phyloP scores from a whole-genome alignment of 2,888 invertebrate species.

The Apodemia hepburni region DNA sequence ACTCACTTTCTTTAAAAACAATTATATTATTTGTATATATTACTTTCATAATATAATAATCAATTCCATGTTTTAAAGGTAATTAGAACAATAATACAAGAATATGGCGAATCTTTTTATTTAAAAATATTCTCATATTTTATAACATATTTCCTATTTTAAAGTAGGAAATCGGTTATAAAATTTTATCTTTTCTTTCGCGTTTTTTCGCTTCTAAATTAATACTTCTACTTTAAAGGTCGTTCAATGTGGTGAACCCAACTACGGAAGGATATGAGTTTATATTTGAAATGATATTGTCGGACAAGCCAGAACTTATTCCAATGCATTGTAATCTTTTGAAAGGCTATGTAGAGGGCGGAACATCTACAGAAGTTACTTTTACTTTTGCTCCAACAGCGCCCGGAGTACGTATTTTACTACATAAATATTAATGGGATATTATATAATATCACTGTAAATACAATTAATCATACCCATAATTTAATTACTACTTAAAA shows the following conservation, averaged over 20 bases:
- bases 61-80: too few species aligned
- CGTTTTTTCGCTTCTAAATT: background rate
- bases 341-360: conserved; percentile 80
- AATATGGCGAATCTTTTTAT: too few species aligned
- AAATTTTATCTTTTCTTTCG: too few species aligned
- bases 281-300: conserved; percentile 76
- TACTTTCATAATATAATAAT: too few species aligned
- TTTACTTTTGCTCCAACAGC: conserved; percentile 83
- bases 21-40: too few species aligned
- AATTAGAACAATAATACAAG: too few species aligned
- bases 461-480: background rate
- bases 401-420: conserved; percentile 63
- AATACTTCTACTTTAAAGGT: conserved; percentile 48
- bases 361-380: conserved; percentile 78
- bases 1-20: too few species aligned
- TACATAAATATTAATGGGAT: background rate
- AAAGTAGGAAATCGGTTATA: too few species aligned
- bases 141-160: too few species aligned
- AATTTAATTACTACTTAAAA: too few species aligned
- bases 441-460: background rate
- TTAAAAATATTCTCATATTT: too few species aligned
- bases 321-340: conserved; percentile 80
- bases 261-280: conserved; percentile 81
- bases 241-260: conserved; percentile 84
- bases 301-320: conserved; percentile 58